Base-by-base conservation (phyloP, 2,797 vertebrate genomes). In the Zenarchopterus dispar region DNA sequence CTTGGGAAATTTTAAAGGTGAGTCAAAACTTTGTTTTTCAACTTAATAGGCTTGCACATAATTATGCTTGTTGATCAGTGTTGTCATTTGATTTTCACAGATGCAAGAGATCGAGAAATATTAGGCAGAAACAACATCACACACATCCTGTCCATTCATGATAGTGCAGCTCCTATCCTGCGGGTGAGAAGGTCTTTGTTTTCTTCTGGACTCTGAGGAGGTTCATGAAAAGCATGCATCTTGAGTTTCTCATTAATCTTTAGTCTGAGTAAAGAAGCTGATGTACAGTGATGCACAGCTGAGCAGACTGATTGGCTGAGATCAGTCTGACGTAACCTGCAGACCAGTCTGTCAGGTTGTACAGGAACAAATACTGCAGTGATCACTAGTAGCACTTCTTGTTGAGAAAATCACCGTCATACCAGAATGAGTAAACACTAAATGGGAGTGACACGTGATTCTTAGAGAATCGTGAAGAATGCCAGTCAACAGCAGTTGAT, bases 1-100 rank as follows among this genome's bases (percentile, higher is more conserved):
- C 87, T 89, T 98, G 90, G 97, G 97, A 68, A 99, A 95, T 91
- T 97, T 97, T 86, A 98, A 95, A 97, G 97, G 96, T 98, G 79
- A 80, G 91, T 73, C 3, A 15, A 0, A 44, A 1, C 39, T n/a
- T 41, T 1, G 1, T n/a, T 10, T 21, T 54, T 28, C 0, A 17
- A 58, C 49, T 55, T 17, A 28, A n/a, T 19, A 24, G 47, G 2
- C 6, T 31, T 21, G 15, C 19, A 42, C 4, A 8, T 6, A 7
- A 18, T 3, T 4, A 28, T 18, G 0, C 0, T 24, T 9, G 23
- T 19, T 54, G 4, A 28, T 26, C 15, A 52, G 2, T 70, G 17
- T 1, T 73, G 8, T 28, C 39, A 0, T 64, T 15, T 63, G 8
- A 80, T 66, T 50, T 1, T 72, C 44, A 2, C 88, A 98, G 97